Evolutionary conservation across 2,797 vertebrate species (phyloP), one percentile per base, ranked within the genome.

Genomic region (Megaceryle alcyon): DNA sequence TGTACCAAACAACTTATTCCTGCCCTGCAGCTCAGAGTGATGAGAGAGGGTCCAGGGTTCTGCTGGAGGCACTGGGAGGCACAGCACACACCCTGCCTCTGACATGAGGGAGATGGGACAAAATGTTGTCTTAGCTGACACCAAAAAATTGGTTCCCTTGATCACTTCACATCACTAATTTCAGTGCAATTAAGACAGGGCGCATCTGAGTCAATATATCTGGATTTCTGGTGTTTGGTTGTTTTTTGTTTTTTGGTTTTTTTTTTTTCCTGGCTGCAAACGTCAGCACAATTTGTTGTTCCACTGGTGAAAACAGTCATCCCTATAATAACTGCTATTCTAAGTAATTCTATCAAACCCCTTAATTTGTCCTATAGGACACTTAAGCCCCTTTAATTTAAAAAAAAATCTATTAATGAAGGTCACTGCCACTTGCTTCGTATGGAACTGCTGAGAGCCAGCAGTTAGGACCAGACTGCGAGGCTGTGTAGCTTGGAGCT

Each of bases 361-460:
- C 83, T 95, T 97, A 78, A 95, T 96, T 97, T 97, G 72, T 86
- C 92, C 87, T 96, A 31, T 21, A 96, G 86, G 87, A 89, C 83
- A 88, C 59, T 86, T 81, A 95, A 97, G 93, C 43, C 10, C 73
- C 68, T 94, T 96, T 71, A 96, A 96, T 31, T 90, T 93, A n/a
- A n/a, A n/a, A 77, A 78, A 88, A 95, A 95, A 95, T 85, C 69
- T 51, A 20, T 88, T 96, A 87, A 95, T 87, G 86, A 95, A 91
- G 72, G 92, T 96, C 19, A 43, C 64, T 88, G 83, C 19, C 59
- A 76, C 60, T 70, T 72, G 80, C 71, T 97, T 95, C 88, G 71
- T 69, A 18, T 17, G 15, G 83, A 92, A 90, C 93, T 95, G 78
- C 84, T 88, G 92, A 97, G 95, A 94, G 61, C n/a, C 10, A 29